Base-by-base conservation (phyloP, 1,140 invertebrate genomes). In the Anagrus nilaparvatae region DNA sequence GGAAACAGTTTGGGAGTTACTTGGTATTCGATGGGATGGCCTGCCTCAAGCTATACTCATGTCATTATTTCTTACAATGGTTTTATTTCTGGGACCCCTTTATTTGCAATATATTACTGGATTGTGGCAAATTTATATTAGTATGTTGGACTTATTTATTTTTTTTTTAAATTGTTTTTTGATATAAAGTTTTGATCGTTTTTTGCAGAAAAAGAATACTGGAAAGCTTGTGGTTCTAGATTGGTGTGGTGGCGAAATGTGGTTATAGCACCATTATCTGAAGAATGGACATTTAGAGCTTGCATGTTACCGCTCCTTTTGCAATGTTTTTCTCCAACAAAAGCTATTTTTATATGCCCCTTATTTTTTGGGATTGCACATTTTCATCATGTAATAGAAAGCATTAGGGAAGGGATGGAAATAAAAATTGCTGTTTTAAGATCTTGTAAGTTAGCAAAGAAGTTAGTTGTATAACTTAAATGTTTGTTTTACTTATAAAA, bases 331-430 rank as follows among this genome's bases (percentile, higher is more conserved):
- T 64, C 74, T n/a, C 81, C 81, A 3, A 61, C 75, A 5, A 77
- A 71, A 40, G 81, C 87, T 6, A 77, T 95, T 31, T 82, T 93
- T 48, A 73, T 91, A 44, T 87, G 84, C 55, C 89, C 92, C 2
- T 61, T 96, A 6, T 89, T 96, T 60, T 97, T 97, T 74, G 92
- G 92, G 34, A 77, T 89, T 38, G 89, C 89, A 38, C 91, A 96
- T 71, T 82, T 94, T 55, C 91, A 97, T 74, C 91, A 95, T 55
- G 77, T 93, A 53, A 71, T 82, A 47, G 91, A 94, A 58, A 77
- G 79, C 54, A 68, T 88, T 8, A 80, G 77, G 51, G 68, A 67
- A 52, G 84, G 84, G 29, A 72, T 78, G 58, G 63, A 75, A 38
- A 69, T 84, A 18, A 77, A 76, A 52, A 72, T 71, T 12, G 82